Evolutionary conservation across 2,888 invertebrate species (phyloP), one percentile per base, ranked within the genome.

Genomic region (Hermaeophaga mercurialis): DNA sequence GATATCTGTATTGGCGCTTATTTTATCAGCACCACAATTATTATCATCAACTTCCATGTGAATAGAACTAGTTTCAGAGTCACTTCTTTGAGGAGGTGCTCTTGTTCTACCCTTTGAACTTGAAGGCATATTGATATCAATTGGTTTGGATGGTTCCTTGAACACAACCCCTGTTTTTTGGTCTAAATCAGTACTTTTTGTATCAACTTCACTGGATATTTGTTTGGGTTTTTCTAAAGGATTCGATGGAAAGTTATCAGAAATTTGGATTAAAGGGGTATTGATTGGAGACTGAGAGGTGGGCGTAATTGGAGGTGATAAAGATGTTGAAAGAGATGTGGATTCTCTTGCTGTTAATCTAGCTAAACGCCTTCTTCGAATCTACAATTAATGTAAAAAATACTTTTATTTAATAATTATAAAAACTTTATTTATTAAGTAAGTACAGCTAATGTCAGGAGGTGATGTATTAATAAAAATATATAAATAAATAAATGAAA

Each of bases 351-450:
- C 87, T 44, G 84, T 85, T 62, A 91, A 80, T 58, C 89, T 85
- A 54, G 89, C 90, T 71, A 91, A 79, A 62, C 91, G 84, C 70
- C 89, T 82, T 75, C 86, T 83, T 67, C 91, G 83, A 77, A 91
- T 90, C 90, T 91, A 65, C 62, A 70, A 74, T 46, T 61, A n/a
- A n/a, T n/a, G n/a, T n/a, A n/a, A n/a, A n/a, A n/a, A n/a, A n/a
- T n/a, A n/a, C n/a, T n/a, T n/a, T n/a, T n/a, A n/a, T n/a, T n/a
- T n/a, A n/a, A n/a, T n/a, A n/a, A n/a, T n/a, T n/a, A n/a, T n/a
- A n/a, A n/a, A n/a, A n/a, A n/a, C n/a, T n/a, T n/a, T n/a, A n/a
- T n/a, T n/a, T n/a, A n/a, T n/a, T n/a, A n/a, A n/a, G n/a, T n/a
- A n/a, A n/a, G n/a, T n/a, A n/a, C n/a, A n/a, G n/a, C n/a, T n/a